A percentile compares a stretch with the other conserved stretches of the same genome.
Evolutionary conservation across 2,113 vertebrate species (phyloP).

Genomic region (Scolopax mira): DNA sequence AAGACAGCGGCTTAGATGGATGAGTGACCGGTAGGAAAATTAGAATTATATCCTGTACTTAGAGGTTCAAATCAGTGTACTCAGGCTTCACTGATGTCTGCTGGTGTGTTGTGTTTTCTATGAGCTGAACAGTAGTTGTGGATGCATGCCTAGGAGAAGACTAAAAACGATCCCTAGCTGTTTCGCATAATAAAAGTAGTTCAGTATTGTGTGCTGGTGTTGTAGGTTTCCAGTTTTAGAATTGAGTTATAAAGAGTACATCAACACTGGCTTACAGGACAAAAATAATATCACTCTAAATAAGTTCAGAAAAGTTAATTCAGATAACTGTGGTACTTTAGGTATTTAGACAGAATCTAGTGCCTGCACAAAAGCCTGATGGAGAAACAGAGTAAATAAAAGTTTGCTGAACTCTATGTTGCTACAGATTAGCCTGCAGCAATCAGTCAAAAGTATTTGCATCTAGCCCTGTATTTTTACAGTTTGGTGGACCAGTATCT

Average conservation of each 20-base stretch:
- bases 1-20: not conserved
- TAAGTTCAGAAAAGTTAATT: not conserved
- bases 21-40: not conserved
- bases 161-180: not conserved
- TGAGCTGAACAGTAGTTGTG: not conserved
- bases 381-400: not conserved
- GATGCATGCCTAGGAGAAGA: not conserved
- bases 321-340: not conserved
- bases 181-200: not conserved
- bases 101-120: not conserved
- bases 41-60: not conserved
- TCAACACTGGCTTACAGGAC: not conserved
- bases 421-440: not conserved
- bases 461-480: not conserved
- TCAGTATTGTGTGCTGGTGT: not conserved
- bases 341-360: not conserved
- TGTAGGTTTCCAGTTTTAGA: not conserved
- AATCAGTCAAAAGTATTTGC: not conserved
- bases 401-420: not conserved
- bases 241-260: not conserved
- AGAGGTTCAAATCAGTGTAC: not conserved
- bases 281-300: not conserved
- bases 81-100: not conserved
- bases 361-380: not conserved
- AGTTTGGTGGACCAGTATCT: not conserved